phyloP scores from a whole-genome alignment of 2,797 vertebrate species.

The Geotrypetes seraphini region DNA sequence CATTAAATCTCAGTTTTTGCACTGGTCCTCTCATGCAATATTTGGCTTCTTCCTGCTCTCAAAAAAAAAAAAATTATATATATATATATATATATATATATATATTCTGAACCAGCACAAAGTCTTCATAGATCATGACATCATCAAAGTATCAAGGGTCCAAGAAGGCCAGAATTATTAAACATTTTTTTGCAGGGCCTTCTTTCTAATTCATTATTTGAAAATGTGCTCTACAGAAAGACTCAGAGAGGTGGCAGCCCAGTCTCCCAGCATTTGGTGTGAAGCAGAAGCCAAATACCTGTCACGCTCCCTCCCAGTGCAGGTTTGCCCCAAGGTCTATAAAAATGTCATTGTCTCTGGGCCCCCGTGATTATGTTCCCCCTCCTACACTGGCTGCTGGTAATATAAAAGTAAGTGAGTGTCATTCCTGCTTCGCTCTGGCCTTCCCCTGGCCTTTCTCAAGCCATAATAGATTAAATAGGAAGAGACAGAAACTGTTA shows the following conservation, averaged over 20 bases:
- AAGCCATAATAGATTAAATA: slow-evolving; percentile 60
- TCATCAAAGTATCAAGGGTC: too few relatives aligned
- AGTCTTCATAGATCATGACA: too few relatives aligned
- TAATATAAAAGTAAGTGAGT: slow-evolving; percentile 29
- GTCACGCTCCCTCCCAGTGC: slow-evolving; percentile 33
- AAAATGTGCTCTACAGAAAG: not conserved
- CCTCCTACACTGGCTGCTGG: slow-evolving; percentile 35
- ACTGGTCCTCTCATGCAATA: too few relatives aligned
- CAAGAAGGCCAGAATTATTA: too few relatives aligned
- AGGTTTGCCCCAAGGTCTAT: slow-evolving; percentile 51
- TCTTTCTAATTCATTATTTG: too few relatives aligned
- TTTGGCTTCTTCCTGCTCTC: too few relatives aligned
- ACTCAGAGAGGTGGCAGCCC: not conserved
- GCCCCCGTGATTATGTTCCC: slow-evolving; percentile 49
- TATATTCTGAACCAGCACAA: too few relatives aligned
- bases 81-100: too few relatives aligned
- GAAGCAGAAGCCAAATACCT: slow-evolving; percentile 41
- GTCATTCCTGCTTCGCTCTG: slow-evolving; percentile 33
- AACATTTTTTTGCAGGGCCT: too few relatives aligned
- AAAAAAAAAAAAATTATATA: too few relatives aligned
- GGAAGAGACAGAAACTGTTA: slow-evolving; percentile 55
- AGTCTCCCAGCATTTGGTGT: not conserved
- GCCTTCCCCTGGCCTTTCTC: slow-evolving; percentile 52
- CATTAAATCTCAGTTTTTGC: too few relatives aligned
- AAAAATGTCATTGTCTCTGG: slow-evolving; percentile 59